These are phyloP conservation scores for Raja brachyura DNA, from an alignment of 2,113 vertebrate species.

Conservation along the genomic window DNA sequence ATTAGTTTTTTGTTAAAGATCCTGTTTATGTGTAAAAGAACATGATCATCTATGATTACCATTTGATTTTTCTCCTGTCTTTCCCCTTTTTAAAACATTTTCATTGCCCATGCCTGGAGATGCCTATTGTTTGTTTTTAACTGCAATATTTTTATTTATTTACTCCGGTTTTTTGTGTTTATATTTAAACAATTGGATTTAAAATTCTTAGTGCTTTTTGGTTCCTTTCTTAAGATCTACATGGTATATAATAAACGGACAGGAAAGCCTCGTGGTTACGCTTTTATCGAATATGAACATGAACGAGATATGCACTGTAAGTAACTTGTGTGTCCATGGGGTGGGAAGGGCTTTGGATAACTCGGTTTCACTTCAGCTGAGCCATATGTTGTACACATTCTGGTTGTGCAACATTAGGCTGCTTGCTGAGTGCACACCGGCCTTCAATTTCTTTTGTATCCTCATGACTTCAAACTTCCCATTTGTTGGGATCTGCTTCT, in stretches of 20 bases:
- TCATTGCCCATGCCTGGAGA: neutral
- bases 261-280: conserved; percentile 81
- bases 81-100: neutral
- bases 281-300: conserved; percentile 92
- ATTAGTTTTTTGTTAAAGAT: neutral
- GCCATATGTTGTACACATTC: neutral
- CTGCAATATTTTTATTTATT: too few species aligned
- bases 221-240: conserved; percentile 65
- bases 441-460: neutral
- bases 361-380: neutral
- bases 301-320: conserved; percentile 93
- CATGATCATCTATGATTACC: too few species aligned
- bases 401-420: neutral
- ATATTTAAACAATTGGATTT: too few species aligned
- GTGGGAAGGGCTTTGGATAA: neutral
- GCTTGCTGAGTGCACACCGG: neutral
- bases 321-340: conserved; percentile 48
- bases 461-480: neutral
- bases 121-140: neutral
- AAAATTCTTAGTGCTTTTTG: neutral
- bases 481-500: neutral
- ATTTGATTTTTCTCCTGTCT: neutral
- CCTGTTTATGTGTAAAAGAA: too few species aligned
- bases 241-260: conserved; percentile 89
- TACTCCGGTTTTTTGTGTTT: too few species aligned